Conservation (phyloP, 1,140 invertebrate species). For the Drosophila equinoxialis region DNA sequence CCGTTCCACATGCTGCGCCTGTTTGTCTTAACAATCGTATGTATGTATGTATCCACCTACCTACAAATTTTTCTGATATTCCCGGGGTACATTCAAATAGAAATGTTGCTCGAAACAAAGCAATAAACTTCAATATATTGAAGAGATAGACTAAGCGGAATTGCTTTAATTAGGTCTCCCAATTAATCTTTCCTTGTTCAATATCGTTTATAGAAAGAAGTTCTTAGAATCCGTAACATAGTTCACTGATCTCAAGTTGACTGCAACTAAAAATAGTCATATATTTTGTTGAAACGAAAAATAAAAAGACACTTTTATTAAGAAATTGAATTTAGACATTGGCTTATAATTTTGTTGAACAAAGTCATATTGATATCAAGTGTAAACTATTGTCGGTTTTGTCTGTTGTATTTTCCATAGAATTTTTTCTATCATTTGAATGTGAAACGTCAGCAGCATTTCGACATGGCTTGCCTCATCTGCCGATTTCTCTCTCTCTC, state of each 20-base stretch:
- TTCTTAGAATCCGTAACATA: too few species aligned
- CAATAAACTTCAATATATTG: neutral
- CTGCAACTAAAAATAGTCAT: too few species aligned
- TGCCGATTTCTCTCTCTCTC: conserved; percentile 29
- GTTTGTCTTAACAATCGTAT: conserved; percentile 56
- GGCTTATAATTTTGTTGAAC: neutral
- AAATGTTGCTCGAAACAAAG: conserved; percentile 1
- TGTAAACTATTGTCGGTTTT: conserved; percentile 23
- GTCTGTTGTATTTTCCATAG: conserved; percentile 1
- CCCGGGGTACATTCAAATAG: conserved; percentile 26
- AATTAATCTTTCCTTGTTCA: too few species aligned
- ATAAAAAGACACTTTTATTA: too few species aligned
- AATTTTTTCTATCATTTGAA: conserved; percentile 67
- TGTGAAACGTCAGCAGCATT: conserved; percentile 80
- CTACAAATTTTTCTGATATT: conserved; percentile 16
- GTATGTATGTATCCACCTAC: conserved; percentile 17
- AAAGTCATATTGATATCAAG: conserved; percentile 16
- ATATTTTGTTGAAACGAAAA: too few species aligned
- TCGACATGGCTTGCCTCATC: conserved; percentile 50
- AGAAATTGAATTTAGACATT: too few species aligned
- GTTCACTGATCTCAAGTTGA: too few species aligned
- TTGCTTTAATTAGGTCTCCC: too few species aligned
- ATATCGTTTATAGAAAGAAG: too few species aligned
- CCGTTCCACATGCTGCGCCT: conserved; percentile 30
- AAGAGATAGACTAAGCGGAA: neutral